Percentiles rank a stretch among this genome's conserved stretches.
Evolutionary conservation across 2,888 invertebrate species (phyloP).

Genomic region (Apocheima hispidaria): DNA sequence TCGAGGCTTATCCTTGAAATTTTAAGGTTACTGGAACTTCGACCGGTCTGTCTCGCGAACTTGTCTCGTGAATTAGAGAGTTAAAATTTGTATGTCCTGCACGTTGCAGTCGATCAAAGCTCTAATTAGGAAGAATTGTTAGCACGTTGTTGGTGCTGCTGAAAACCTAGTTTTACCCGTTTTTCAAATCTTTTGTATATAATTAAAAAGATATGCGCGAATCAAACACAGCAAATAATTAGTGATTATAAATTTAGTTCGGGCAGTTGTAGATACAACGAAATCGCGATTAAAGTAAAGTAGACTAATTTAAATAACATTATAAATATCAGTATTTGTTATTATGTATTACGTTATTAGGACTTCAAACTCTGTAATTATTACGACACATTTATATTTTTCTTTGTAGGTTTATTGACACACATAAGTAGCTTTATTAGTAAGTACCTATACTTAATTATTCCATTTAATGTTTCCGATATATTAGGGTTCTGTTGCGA

Average conservation of each 20-base stretch:
- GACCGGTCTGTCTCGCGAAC: background rate
- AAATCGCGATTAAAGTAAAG: conserved; percentile 6
- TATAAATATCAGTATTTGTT: conserved; percentile 26
- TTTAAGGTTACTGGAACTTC: background rate
- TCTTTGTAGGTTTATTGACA: background rate
- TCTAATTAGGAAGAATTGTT: background rate
- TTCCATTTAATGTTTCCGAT: too few species aligned
- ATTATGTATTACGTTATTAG: conserved; percentile 7
- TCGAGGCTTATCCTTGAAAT: conserved; percentile 25
- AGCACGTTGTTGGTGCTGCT: conserved; percentile 22
- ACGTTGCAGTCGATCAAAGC: conserved; percentile 3
- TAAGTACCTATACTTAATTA: too few species aligned
- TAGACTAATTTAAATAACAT: conserved; percentile 4
- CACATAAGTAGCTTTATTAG: background rate
- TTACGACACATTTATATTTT: background rate
- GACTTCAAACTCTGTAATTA: background rate
- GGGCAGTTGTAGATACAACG: conserved; percentile 21
- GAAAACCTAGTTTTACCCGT: conserved; percentile 12
- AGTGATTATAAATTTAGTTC: conserved; percentile 17
- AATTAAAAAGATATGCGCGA: conserved; percentile 8
- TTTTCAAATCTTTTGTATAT: conserved; percentile 24
- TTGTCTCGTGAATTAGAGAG: background rate
- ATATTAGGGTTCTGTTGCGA: too few species aligned
- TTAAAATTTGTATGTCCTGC: conserved; percentile 2
- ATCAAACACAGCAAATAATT: conserved; percentile 22